Conservation (phyloP, 2,113 vertebrate genomes). For the Toxostoma redivivum region DNA sequence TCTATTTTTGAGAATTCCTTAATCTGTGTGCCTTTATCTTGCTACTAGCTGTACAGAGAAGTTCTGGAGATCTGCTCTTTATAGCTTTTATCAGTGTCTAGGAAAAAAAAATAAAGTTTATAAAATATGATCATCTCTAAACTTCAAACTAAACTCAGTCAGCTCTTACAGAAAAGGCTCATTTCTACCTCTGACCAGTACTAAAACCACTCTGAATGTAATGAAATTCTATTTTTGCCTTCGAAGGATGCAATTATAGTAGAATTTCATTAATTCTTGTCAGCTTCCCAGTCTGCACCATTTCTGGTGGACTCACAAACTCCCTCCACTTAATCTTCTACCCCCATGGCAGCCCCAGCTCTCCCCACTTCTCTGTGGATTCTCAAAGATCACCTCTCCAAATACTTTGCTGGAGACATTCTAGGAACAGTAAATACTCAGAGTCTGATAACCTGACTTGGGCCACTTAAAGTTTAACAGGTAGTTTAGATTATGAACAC, state of each 20-base stretch:
- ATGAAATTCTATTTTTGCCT: background rate
- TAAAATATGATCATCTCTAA: slow-evolving; percentile 17
- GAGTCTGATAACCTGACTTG: background rate
- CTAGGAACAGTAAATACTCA: background rate
- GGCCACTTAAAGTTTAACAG: background rate
- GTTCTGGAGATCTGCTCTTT: background rate
- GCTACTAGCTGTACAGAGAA: slow-evolving; percentile 17
- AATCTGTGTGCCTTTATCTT: slow-evolving; percentile 18
- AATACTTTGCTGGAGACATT: background rate
- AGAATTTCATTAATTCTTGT: background rate
- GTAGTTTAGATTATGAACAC: background rate
- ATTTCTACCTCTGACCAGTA: background rate
- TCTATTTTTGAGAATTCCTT: slow-evolving; percentile 48
- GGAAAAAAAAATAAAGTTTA: background rate
- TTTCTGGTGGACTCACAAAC: background rate
- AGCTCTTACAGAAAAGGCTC: background rate
- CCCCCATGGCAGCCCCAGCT: background rate
- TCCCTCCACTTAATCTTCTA: background rate
- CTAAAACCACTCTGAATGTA: background rate
- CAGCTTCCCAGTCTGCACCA: background rate
- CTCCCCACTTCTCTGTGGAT: background rate
- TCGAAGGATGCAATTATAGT: background rate
- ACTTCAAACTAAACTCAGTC: slow-evolving; percentile 13
- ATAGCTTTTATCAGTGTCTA: background rate
- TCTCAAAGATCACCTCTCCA: background rate